Evolutionary conservation across 2,113 vertebrate genomes (phyloP).

Genomic region (Hypomesus transpacificus): DNA sequence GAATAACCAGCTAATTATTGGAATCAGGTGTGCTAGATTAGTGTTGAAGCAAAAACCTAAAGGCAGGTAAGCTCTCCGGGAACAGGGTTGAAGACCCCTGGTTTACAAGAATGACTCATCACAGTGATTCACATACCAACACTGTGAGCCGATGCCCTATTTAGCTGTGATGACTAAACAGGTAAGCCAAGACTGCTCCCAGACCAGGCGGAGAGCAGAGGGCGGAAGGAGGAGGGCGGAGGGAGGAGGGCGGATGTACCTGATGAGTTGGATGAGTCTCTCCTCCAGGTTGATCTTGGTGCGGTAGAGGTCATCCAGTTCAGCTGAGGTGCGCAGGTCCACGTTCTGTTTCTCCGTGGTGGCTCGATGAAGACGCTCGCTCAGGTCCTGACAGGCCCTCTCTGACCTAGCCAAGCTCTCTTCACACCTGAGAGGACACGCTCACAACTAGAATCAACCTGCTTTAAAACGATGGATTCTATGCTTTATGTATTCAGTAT

Average conservation of each 20-base stretch:
- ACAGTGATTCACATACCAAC: too few relatives aligned
- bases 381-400: slow-evolving; percentile 72
- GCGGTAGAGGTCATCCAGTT: slow-evolving; percentile 87
- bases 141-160: too few relatives aligned
- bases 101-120: too few relatives aligned
- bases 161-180: too few relatives aligned
- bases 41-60: too few relatives aligned
- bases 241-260: slow-evolving; percentile 59
- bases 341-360: slow-evolving; percentile 73
- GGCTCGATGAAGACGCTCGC: slow-evolving; percentile 73
- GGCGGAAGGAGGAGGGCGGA: neutral
- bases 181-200: too few relatives aligned
- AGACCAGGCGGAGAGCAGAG: neutral
- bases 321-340: slow-evolving; percentile 80
- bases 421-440: slow-evolving; percentile 72
- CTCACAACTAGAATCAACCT: neutral
- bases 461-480: slow-evolving; percentile 15
- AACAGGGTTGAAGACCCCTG: too few relatives aligned
- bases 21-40: too few relatives aligned
- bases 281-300: slow-evolving; percentile 93
- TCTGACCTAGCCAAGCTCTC: slow-evolving; percentile 71
- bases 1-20: too few relatives aligned
- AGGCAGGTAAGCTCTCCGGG: too few relatives aligned
- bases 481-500: too few relatives aligned
- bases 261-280: slow-evolving; percentile 89